Evolutionary conservation across 2,797 vertebrate genomes (phyloP), one percentile per base, ranked within the genome.

Genomic region (Danio tinwini): DNA sequence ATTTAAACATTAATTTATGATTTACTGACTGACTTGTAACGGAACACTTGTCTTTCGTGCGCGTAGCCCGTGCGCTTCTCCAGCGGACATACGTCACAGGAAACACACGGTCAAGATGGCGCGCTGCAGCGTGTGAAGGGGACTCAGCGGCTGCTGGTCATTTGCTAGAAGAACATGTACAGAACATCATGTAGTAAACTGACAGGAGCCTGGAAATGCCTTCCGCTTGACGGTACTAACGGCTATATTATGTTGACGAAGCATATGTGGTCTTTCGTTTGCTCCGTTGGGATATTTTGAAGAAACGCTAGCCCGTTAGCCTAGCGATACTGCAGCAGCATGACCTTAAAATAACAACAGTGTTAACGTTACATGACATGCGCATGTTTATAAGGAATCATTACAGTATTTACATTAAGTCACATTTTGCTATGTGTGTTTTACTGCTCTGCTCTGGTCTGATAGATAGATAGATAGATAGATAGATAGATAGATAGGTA

Each of bases 101-200:
- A 94, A 91, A 90, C 86, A 65, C 49, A 82, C 85, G 88, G 89
- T 90, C 85, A 91, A 87, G 81, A 95, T 95, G 94, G 94, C 91
- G 85, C 74, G 90, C 49, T 7, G 44, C 92, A 86, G 87, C 45
- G 75, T 86, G 89, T 95, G 88, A 95, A 92, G 77, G 90, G 89
- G 89, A 89, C 89, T 82, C 53, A 73, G 61, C 71, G 8, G 78
- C n/a, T 84, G 61, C 87, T 86, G 87, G 82, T 84, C 89, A 63
- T 61, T 83, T 86, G 82, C 53, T n/a, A 11, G 14, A 74, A 79
- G 55, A 93, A 85, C 88, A 95, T 95, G 94, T 94, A 85, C 86
- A 94, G 93, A 89, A 80, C 92, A 2, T 86, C 91, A 85, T 94
- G 93, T 85, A 84, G 88, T 82, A 86, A 89, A 69, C 86, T 94